Evolutionary conservation across 2,113 vertebrate species (phyloP).

Genomic region (Hyperopisus bebe): DNA sequence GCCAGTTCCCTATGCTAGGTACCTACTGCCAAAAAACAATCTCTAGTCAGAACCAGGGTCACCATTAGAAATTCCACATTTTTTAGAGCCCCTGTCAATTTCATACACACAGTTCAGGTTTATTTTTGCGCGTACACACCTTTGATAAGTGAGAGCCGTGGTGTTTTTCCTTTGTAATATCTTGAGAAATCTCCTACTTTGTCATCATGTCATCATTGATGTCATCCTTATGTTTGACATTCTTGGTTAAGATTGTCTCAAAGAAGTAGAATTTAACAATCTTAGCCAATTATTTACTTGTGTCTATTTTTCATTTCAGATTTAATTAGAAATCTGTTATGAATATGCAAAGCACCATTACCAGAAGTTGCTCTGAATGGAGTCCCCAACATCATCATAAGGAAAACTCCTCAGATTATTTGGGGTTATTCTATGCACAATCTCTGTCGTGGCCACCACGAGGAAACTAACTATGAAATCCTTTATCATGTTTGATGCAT

Average conservation of each 20-base stretch:
- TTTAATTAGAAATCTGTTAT: not conserved
- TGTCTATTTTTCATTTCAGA: not conserved
- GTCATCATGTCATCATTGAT: not conserved
- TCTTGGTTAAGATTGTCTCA: not conserved
- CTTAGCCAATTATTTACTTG: not conserved
- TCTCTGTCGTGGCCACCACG: not conserved
- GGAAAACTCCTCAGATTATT: not conserved
- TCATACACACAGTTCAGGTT: not conserved
- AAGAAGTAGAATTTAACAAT: not conserved
- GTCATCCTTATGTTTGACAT: not conserved
- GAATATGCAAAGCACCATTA: not conserved
- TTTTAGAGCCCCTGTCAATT: not conserved
- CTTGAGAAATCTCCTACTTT: not conserved
- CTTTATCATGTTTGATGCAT: not conserved
- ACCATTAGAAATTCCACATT: not conserved
- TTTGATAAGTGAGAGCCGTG: not conserved
- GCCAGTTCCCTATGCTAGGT: not conserved
- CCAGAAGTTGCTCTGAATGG: not conserved
- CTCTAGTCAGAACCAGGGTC: not conserved
- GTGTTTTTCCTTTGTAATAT: not conserved
- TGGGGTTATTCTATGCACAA: not conserved
- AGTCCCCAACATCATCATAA: not conserved
- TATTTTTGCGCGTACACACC: not conserved
- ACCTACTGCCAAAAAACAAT: not conserved
- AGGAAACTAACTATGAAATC: not conserved